These are phyloP conservation scores for Himalopsyche anomala DNA, from an alignment of 2,888 invertebrate species.

Conservation along the genomic window DNA sequence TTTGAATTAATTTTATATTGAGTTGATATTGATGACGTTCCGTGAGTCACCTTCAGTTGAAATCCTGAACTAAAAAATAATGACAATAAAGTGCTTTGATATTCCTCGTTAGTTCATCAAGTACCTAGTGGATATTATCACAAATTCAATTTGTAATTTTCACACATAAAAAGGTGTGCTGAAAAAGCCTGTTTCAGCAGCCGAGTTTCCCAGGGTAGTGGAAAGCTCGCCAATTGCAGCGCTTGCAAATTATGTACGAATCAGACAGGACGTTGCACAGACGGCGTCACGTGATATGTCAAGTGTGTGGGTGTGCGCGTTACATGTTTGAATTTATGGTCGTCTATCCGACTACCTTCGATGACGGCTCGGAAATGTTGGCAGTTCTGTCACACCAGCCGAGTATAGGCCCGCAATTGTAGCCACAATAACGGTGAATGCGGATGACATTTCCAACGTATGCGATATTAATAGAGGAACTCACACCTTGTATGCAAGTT, in stretches of 20 bases:
- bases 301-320: slow-evolving; percentile 49
- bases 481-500: background rate
- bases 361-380: slow-evolving; percentile 59
- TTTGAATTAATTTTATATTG: too few relatives aligned
- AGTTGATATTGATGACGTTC: too few relatives aligned
- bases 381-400: slow-evolving; percentile 39
- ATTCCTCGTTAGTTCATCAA: too few relatives aligned
- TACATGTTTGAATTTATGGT: slow-evolving; percentile 59
- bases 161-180: background rate
- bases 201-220: background rate
- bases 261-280: slow-evolving; percentile 50
- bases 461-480: slow-evolving; percentile 49
- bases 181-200: slow-evolving; percentile 22
- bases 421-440: slow-evolving; percentile 51
- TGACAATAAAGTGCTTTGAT: too few relatives aligned
- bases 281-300: slow-evolving; percentile 63
- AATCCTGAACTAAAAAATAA: too few relatives aligned
- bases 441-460: slow-evolving; percentile 55
- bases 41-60: too few relatives aligned
- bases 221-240: slow-evolving; percentile 42
- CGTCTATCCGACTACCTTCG: slow-evolving; percentile 55
- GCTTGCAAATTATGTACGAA: slow-evolving; percentile 63
- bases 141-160: background rate
- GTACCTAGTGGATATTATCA: too few relatives aligned
- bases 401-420: background rate